Evolutionary conservation across 1,140 invertebrate genomes (phyloP).

Genomic region (Drosophila seguyi): DNA sequence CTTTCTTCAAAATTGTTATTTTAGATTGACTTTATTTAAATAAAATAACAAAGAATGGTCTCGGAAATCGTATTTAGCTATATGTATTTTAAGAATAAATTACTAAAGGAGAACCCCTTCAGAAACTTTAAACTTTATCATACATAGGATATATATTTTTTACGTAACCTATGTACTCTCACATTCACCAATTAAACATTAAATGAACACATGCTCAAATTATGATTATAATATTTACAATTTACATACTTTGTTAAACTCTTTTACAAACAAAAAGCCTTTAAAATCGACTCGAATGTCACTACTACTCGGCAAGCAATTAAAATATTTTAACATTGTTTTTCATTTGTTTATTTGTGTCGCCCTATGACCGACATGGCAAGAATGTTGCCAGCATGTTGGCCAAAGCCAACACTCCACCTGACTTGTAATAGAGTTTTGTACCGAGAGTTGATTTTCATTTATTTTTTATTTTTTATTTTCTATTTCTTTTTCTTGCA

Average conservation of each 20-base stretch:
- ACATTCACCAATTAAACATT: not conserved
- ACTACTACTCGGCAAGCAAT: conserved; percentile 21
- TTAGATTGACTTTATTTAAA: not conserved
- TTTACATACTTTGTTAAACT: too few relatives aligned
- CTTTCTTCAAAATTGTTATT: not conserved
- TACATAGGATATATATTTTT: not conserved
- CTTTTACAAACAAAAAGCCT: conserved; percentile 11
- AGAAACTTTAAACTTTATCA: not conserved
- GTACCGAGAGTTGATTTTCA: conserved; percentile 1
- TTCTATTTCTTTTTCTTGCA: conserved; percentile 16
- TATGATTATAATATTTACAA: too few relatives aligned
- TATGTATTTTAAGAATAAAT: not conserved
- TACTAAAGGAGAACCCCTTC: not conserved
- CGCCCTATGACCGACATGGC: conserved; percentile 41
- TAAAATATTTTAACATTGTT: conserved; percentile 48
- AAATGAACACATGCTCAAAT: not conserved
- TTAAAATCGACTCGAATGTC: not conserved
- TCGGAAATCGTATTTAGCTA: not conserved
- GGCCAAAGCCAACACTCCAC: conserved; percentile 39
- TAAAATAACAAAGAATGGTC: not conserved
- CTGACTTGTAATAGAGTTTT: conserved; percentile 39
- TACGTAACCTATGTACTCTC: too few relatives aligned
- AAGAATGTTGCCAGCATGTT: conserved; percentile 44
- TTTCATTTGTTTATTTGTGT: conserved; percentile 40
- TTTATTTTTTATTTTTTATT: conserved; percentile 16